Conservation (phyloP, 1,140 invertebrate genomes). For the Stegodyphus dumicola region DNA sequence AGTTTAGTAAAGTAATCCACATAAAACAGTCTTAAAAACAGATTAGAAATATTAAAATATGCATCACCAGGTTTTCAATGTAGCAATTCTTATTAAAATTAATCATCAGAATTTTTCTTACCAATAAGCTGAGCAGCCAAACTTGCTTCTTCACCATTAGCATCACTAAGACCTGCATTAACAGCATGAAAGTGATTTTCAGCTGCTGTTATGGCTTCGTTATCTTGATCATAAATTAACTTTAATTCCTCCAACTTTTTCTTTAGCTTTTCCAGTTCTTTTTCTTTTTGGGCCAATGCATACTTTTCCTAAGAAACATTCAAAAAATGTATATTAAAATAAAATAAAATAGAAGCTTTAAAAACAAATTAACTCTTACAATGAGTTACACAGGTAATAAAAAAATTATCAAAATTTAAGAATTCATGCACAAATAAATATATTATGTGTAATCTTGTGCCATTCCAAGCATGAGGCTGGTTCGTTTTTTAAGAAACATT, state of each 20-base stretch:
- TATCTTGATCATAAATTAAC: slow-evolving; percentile 76
- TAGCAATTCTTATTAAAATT: too few species aligned
- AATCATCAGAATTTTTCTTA: slow-evolving; percentile 65
- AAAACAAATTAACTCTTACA: background rate
- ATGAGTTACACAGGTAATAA: too few species aligned
- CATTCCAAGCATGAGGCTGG: too few species aligned
- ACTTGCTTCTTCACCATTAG: slow-evolving; percentile 85
- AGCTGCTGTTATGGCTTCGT: slow-evolving; percentile 77
- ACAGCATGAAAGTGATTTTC: slow-evolving; percentile 86
- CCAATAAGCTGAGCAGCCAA: slow-evolving; percentile 90
- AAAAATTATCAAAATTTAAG: too few species aligned
- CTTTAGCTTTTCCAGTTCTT: slow-evolving; percentile 76
- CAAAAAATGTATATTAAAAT: background rate
- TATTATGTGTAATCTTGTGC: too few species aligned
- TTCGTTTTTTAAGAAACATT: too few species aligned
- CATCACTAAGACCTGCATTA: slow-evolving; percentile 81
- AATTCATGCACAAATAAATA: too few species aligned
- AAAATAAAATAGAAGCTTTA: background rate
- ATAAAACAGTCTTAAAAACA: too few species aligned
- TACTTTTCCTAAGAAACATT: slow-evolving; percentile 73
- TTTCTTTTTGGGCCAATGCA: slow-evolving; percentile 75
- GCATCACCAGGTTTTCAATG: too few species aligned
- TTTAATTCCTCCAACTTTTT: slow-evolving; percentile 79
- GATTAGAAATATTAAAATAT: too few species aligned
- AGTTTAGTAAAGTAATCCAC: too few species aligned